A percentile compares a stretch with the other conserved stretches of the same genome.
phyloP scores from a whole-genome alignment of 2,113 vertebrate genomes.

The Caranx melampygus region DNA sequence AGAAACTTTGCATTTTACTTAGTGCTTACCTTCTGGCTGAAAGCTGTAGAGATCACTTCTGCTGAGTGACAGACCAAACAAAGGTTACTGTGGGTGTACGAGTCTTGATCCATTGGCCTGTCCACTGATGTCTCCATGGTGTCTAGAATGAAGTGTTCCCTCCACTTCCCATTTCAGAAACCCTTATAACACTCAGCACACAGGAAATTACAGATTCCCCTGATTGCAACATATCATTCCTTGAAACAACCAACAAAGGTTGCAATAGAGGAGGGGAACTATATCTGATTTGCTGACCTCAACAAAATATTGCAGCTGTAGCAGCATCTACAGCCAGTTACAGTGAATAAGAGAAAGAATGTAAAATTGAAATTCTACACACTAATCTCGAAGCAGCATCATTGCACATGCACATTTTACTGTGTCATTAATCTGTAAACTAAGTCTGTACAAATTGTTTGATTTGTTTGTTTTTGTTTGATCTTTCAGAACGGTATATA shows the following conservation, averaged over 20 bases:
- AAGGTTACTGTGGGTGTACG: slow-evolving; percentile 57
- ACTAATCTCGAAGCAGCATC: too few relatives aligned
- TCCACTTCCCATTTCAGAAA: background rate
- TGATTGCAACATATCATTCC: slow-evolving; percentile 37
- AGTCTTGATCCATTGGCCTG: accelerated
- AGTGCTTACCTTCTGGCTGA: slow-evolving; percentile 65
- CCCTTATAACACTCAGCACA: slow-evolving; percentile 22
- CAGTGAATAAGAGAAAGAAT: too few relatives aligned
- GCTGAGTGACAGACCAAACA: slow-evolving; percentile 67
- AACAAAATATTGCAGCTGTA: background rate
- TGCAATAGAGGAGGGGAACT: slow-evolving; percentile 31
- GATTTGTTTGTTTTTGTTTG: too few relatives aligned
- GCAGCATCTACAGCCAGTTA: too few relatives aligned
- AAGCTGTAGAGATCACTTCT: slow-evolving; percentile 40
- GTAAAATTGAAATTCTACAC: too few relatives aligned
- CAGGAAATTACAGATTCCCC: background rate
- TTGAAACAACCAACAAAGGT: background rate
- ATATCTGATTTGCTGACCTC: slow-evolving; percentile 31
- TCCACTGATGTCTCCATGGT: slow-evolving; percentile 52
- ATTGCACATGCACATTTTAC: too few relatives aligned
- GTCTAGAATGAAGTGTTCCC: background rate
- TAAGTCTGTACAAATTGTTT: too few relatives aligned
- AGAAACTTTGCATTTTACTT: background rate
- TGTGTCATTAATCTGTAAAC: too few relatives aligned
- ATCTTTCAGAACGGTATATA: too few relatives aligned